These are phyloP conservation scores for Actinemys pallida DNA, from an alignment of 2,113 vertebrate species.

Conservation along the genomic window DNA sequence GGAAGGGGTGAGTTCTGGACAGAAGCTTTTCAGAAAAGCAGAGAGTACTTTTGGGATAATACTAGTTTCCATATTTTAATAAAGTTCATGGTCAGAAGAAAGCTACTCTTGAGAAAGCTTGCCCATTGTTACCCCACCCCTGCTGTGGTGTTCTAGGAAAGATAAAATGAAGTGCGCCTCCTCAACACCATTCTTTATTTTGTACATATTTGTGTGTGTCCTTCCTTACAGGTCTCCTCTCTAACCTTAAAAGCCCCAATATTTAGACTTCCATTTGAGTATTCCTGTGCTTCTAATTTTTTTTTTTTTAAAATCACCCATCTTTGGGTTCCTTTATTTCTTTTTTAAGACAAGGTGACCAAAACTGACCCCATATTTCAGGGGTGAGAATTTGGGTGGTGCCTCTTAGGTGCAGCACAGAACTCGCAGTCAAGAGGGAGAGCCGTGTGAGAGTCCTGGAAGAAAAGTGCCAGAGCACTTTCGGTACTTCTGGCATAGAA, in stretches of 20 bases:
- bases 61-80: background rate
- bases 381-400: background rate
- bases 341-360: background rate
- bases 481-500: too few relatives aligned
- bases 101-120: background rate
- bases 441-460: background rate
- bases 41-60: background rate
- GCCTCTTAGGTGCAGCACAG: background rate
- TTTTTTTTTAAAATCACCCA: background rate
- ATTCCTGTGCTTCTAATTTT: accelerated
- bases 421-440: background rate
- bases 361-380: background rate
- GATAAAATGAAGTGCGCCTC: background rate
- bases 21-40: background rate
- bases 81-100: background rate
- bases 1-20: too few relatives aligned
- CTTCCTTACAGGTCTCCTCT: background rate
- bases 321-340: background rate
- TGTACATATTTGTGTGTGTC: background rate
- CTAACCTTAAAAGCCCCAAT: background rate
- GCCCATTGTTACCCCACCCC: background rate
- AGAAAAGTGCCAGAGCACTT: too few relatives aligned
- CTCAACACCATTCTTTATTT: accelerated
- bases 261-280: accelerated
- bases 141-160: background rate